Base-by-base conservation (phyloP, 2,113 vertebrate genomes). In the Rhinolophus sinicus region DNA sequence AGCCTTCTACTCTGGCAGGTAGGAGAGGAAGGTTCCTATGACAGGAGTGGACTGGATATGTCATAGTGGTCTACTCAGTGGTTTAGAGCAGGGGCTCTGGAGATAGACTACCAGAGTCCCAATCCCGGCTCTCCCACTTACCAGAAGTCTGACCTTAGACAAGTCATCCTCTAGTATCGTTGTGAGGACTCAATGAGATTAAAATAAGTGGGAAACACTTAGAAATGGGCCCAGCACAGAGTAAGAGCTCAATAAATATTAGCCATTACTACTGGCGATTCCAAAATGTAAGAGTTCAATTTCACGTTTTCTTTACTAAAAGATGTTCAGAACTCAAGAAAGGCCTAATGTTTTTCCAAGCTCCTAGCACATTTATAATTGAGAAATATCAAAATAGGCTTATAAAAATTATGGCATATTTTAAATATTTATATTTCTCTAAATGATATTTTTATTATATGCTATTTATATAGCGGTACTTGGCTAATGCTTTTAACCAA, bases 341-440 rank as follows among this genome's bases (percentile, higher is more conserved):
- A 90, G 65, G 13, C 30, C 3, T 16, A 24, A 67, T 62, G n/a
- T 73, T 94, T 83, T 70, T 64, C 16, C 62, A 88, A 96, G n/a
- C 1, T 82, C 30, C 87, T 67, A 84, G 38, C 47, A 67, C 19
- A 94, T 70, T 88, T 73, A 77, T 95, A 93, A 56, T 82, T 75
- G 81, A 97, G 38, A 94, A 88, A 85, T 93, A 14, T 69, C 35
- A 73, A 83, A 65, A 75, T 1, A 44, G 14, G 38, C 58, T 90
- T 78, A 58, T 80, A 88, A 84, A 96, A 95, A 44, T 80, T 26
- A 64, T 90, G 3, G 14, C 58, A 47, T 67, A 50, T 88, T 95
- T 96, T 75, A 90, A 95, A 82, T 89, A 87, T 50, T 70, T 77
- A 38, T 11, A 52, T 88, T 87, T 94, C 38, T 84, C 40, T 44